Conservation (phyloP, 2,113 vertebrate species). For the Corydoras sp. region DNA sequence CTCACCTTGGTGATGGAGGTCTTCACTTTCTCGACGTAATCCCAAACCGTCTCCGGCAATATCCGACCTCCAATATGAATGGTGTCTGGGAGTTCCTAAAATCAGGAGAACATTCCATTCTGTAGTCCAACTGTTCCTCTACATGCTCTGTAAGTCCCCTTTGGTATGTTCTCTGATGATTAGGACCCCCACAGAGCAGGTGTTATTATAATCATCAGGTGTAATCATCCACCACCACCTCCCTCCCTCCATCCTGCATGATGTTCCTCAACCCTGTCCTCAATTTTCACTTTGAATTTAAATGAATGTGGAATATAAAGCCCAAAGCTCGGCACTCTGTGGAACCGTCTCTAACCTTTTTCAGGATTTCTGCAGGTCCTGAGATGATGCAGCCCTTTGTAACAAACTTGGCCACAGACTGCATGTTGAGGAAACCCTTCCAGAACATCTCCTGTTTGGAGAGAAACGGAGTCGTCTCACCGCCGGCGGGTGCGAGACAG, state of each 20-base stretch:
- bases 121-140: no score
- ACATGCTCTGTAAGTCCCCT: no score
- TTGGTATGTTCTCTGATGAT: no score
- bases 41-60: constrained; percentile 92
- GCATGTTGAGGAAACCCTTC: constrained; percentile 98
- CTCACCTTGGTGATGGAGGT: constrained; percentile 90
- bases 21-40: constrained; percentile 91
- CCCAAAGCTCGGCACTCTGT: neutral
- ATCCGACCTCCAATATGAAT: constrained; percentile 94
- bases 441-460: constrained; percentile 82
- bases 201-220: no score
- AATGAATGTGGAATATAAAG: neutral
- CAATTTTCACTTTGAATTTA: no score
- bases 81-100: constrained; percentile 91
- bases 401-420: constrained; percentile 92
- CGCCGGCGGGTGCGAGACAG: constrained; percentile 67
- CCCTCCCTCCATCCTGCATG: no score
- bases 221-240: no score
- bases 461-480: constrained; percentile 78
- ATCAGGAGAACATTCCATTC: no score
- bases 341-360: constrained; percentile 69
- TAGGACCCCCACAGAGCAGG: no score
- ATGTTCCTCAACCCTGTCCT: no score
- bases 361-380: constrained; percentile 82
- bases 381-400: constrained; percentile 92